Percentiles rank a stretch among this genome's conserved stretches.
Evolutionary conservation across 2,797 vertebrate genomes (phyloP).

Genomic region (Dicrostonyx torquatus): DNA sequence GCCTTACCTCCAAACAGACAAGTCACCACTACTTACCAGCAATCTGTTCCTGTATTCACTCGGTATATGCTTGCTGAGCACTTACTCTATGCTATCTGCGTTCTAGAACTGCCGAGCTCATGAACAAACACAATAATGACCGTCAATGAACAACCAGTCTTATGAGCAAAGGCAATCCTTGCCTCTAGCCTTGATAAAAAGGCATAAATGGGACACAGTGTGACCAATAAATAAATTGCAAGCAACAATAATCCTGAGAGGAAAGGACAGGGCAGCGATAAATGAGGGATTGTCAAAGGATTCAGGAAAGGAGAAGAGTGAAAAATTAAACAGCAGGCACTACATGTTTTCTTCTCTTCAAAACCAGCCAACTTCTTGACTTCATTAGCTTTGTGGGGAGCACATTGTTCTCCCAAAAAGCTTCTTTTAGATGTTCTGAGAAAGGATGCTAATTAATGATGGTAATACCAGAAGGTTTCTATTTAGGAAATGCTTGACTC

Average conservation of each 20-base stretch:
- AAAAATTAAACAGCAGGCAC: background rate
- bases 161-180: background rate
- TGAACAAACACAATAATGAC: background rate
- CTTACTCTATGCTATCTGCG: background rate
- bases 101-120: background rate
- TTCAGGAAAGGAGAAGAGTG: background rate
- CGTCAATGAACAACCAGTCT: background rate
- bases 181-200: background rate
- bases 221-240: background rate
- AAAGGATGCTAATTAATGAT: conserved; percentile 65
- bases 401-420: conserved; percentile 50
- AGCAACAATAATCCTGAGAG: background rate
- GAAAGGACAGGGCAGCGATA: background rate
- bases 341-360: background rate
- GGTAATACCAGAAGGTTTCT: conserved; percentile 60
- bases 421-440: conserved; percentile 67
- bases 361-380: conserved; percentile 11
- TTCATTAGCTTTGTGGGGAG: conserved; percentile 52
- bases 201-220: background rate
- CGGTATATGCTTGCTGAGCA: background rate
- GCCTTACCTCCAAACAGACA: background rate
- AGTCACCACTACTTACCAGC: background rate
- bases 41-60: background rate
- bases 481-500: conserved; percentile 66
- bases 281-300: background rate